Percentiles rank a stretch among this genome's conserved stretches.
These are phyloP conservation scores for Euclidia mi DNA, from an alignment of 2,888 invertebrate genomes.

Conservation along the genomic window DNA sequence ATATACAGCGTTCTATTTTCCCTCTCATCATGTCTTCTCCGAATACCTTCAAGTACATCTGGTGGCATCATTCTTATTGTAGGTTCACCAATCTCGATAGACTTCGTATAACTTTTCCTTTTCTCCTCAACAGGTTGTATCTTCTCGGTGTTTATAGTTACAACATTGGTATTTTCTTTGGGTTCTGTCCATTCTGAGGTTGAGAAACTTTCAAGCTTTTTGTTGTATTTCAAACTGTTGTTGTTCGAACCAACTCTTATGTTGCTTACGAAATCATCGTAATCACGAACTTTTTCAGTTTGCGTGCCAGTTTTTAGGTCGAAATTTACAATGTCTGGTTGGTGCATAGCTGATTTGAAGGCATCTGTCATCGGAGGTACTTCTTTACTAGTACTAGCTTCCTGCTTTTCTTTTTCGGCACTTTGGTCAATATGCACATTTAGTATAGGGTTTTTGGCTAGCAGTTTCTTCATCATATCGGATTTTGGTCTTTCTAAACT, in stretches of 20 bases:
- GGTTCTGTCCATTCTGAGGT: conserved; percentile 77
- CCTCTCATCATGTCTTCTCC: conserved; percentile 74
- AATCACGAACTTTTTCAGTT: conserved; percentile 73
- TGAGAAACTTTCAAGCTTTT: conserved; percentile 71
- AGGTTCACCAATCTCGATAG: conserved; percentile 86
- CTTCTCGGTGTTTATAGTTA: conserved; percentile 84
- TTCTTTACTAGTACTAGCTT: conserved; percentile 75
- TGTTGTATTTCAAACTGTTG: conserved; percentile 79
- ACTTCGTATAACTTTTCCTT: conserved; percentile 83
- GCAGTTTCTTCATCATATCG: conserved; percentile 90
- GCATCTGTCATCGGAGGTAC: conserved; percentile 74
- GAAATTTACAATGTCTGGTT: conserved; percentile 87
- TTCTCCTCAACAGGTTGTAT: conserved; percentile 72
- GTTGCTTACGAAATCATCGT: conserved; percentile 86
- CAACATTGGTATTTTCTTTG: conserved; percentile 78
- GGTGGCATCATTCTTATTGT: conserved; percentile 80
- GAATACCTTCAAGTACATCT: conserved; percentile 83
- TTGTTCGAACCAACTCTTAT: conserved; percentile 86
- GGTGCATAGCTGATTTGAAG: conserved; percentile 82
- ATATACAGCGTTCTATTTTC: conserved; percentile 82
- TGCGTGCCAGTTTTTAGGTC: conserved; percentile 78
- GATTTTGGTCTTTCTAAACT: conserved; percentile 91
- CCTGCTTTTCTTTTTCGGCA: conserved; percentile 65
- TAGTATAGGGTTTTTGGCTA: conserved; percentile 87
- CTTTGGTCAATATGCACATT: conserved; percentile 84